Base-by-base conservation (phyloP, 2,888 invertebrate species). In the Limnephilus lunatus region DNA sequence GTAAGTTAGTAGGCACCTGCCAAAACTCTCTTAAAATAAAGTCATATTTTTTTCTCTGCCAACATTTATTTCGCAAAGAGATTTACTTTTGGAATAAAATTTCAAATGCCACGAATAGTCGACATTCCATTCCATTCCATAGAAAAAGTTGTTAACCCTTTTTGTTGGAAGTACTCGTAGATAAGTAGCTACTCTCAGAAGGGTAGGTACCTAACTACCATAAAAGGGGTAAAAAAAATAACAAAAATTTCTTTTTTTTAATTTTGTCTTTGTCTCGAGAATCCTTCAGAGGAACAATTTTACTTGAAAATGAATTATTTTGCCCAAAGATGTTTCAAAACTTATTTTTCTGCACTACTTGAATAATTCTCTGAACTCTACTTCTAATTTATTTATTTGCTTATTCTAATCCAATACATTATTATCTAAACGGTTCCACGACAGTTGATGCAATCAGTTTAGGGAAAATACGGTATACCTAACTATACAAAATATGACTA, bases 121-220 rank as follows among this genome's bases (percentile, higher is more conserved):
- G 30, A 86, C 86, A 86, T 86, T 86, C 68, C 68, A 9, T 68
- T 68, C 86, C 48, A 30, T 86, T 48, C 86, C 86, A 39, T 86
- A 86, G 86, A 86, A 86, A 86, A 86, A 86, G 86, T n/a, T 44
- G 44, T 86, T 82, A 30, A 82, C 82, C 44, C 86, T 68, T 68
- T 68, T 68, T 68, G 31, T 82, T 82, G 14, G 32, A 31, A 31
- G 32, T 48, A 48, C 48, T 48, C 48, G 32, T 19, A 32, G 32
- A 32, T 31, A 19, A 25, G n/a, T 25, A 68, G 68, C 68, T n/a
- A 68, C 25, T 68, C 68, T 25, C 25, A 68, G 68, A 68, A 68
- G 7, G 4, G 68, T 19, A 48, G 48, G 15, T 48, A 48, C 15
- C 15, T 68, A 68, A 9, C 68, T 68, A 68, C 68, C 25, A 4